phyloP scores from a whole-genome alignment of 2,888 invertebrate species.

The Campoletis raptor region DNA sequence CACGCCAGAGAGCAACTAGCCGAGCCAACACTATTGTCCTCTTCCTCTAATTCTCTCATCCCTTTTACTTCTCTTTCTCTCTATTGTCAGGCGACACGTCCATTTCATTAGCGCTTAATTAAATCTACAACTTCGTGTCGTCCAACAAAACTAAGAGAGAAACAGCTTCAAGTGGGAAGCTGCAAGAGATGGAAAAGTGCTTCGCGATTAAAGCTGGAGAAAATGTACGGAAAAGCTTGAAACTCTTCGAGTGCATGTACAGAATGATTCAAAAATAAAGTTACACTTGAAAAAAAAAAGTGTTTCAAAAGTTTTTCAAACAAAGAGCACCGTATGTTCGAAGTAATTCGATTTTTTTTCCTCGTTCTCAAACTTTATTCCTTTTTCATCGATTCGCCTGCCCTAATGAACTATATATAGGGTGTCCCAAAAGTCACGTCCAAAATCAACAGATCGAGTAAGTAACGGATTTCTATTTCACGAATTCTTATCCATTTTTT shows the following conservation, averaged over 20 bases:
- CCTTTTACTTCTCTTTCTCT: slow-evolving; percentile 11
- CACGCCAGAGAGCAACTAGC: slow-evolving; percentile 35
- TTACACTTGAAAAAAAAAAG: neutral
- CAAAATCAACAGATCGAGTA: neutral
- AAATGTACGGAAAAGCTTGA: slow-evolving; percentile 31
- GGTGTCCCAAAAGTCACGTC: neutral
- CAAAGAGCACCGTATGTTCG: neutral
- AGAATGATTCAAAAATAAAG: neutral
- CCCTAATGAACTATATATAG: slow-evolving; percentile 1
- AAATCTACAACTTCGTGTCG: slow-evolving; percentile 75
- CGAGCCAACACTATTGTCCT: neutral
- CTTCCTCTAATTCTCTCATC: neutral
- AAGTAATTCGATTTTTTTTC: neutral
- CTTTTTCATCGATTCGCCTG: slow-evolving; percentile 14
- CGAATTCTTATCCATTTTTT: too few species aligned
- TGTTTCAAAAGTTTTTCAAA: neutral
- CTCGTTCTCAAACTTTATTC: neutral
- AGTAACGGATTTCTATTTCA: neutral
- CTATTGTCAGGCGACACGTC: slow-evolving; percentile 73
- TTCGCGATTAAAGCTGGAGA: slow-evolving; percentile 30
- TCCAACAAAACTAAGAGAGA: slow-evolving; percentile 67
- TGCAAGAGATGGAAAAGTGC: slow-evolving; percentile 64
- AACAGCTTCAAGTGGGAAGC: slow-evolving; percentile 64
- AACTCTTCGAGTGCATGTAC: slow-evolving; percentile 18
- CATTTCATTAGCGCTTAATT: slow-evolving; percentile 81